Conservation (phyloP, 2,797 vertebrate species). For the Pipistrellus kuhlii region DNA sequence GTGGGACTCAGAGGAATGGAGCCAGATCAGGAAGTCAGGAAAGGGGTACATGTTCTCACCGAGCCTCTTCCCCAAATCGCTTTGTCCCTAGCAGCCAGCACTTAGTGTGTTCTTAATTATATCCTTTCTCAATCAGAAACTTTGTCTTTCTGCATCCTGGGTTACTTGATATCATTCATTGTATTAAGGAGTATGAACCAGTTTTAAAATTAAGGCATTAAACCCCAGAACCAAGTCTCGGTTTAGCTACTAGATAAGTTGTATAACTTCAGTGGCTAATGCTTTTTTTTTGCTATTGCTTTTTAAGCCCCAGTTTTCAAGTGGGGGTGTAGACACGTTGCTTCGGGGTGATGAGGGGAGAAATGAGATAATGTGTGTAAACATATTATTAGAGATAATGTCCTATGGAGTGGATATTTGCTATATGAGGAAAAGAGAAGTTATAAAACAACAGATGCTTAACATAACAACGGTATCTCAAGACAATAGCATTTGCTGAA, state of each 20-base stretch:
- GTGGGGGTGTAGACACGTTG: background rate
- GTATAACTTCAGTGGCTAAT: background rate
- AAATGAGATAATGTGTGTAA: rapidly evolving
- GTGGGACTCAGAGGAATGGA: background rate
- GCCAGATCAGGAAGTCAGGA: background rate
- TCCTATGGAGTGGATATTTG: background rate
- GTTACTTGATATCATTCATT: background rate
- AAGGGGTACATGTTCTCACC: background rate
- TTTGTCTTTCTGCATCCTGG: background rate
- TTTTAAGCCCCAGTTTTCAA: background rate
- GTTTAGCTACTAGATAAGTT: background rate
- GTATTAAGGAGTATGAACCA: background rate
- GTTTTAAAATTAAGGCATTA: background rate
- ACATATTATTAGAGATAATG: background rate
- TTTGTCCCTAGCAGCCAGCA: background rate
- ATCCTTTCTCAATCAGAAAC: background rate
- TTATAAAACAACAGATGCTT: background rate
- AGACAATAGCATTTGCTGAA: background rate
- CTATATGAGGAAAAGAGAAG: background rate
- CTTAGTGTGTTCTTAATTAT: background rate
- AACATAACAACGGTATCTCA: background rate
- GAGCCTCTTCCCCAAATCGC: background rate
- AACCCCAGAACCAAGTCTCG: background rate
- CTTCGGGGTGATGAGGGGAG: background rate
- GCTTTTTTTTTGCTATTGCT: background rate